Conservation (phyloP, 2,797 vertebrate species). For the Danio tinwini region DNA sequence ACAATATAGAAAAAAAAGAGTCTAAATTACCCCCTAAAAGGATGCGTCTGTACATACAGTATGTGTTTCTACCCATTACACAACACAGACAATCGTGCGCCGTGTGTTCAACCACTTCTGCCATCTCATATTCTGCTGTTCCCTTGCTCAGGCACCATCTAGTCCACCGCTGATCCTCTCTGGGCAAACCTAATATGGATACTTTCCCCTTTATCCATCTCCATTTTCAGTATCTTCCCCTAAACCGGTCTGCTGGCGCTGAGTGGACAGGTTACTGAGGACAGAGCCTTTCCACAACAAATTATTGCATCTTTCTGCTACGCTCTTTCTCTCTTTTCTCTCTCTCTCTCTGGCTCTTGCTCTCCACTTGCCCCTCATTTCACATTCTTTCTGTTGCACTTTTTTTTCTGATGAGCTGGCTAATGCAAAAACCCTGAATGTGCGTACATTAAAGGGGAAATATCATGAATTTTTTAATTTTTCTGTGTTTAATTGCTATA, state of each 20-base stretch:
- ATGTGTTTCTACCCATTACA: conserved; percentile 37
- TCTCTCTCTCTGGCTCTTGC: background rate
- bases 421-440: conserved; percentile 72
- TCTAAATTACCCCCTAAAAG: background rate
- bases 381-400: conserved; percentile 2
- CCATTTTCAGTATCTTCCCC: conserved; percentile 40
- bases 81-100: conserved; percentile 19
- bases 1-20: no score
- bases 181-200: conserved; percentile 32
- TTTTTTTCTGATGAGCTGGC: conserved; percentile 67
- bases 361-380: conserved; percentile 9
- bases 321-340: background rate
- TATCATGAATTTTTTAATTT: no score
- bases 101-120: conserved; percentile 31
- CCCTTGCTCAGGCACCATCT: conserved; percentile 42
- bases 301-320: conserved; percentile 75
- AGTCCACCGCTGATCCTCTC: conserved; percentile 52
- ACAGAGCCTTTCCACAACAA: conserved; percentile 64
- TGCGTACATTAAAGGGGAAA: conserved; percentile 43
- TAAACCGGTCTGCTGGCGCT: conserved; percentile 15
- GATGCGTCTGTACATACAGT: background rate
- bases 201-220: conserved; percentile 31
- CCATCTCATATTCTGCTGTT: conserved; percentile 54
- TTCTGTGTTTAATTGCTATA: no score
- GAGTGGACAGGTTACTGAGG: conserved; percentile 60